Evolutionary conservation across 2,797 vertebrate species (phyloP), one percentile per base, ranked within the genome.

Genomic region (Cygnus olor): DNA sequence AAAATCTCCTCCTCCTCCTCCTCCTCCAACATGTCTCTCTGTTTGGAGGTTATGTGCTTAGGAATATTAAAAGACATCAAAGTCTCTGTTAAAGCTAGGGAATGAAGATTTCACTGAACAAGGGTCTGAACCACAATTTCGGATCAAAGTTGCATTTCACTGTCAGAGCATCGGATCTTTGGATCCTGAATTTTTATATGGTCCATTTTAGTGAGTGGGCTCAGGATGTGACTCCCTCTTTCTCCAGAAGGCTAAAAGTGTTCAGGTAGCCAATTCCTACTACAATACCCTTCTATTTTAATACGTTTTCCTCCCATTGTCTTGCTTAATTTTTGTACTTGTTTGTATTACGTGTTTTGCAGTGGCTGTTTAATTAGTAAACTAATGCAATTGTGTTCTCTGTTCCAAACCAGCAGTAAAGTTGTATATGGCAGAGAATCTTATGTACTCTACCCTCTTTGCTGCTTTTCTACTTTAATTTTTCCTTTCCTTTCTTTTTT

Each of bases 301-400:
- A 80, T 34, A 32, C 57, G 12, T 49, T 89, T 85, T 85, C 38
- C 25, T 81, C 4, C 2, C 10, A 34, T 84, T 56, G 1, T 63
- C 64, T 93, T 88, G 32, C 72, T 86, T 70, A 60, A 68, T 81
- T 95, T 94, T 72, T 80, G 45, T 53, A 90, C 11, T 83, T 83
- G 18, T 69, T 84, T 68, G 42, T 80, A 61, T 80, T 82, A 78
- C 77, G 58, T 85, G 54, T 63, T 63, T 96, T 96, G 51, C 36
- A 77, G 56, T 30, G 84, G 64, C 49, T 93, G 51, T 80, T 94
- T 94, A 94, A 97, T 96, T 96, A 97, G 82, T 21, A 93, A 96
- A 82, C 70, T 89, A 96, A 85, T 73, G 58, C 58, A 79, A 82
- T 76, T 88, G 18, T 36, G 1, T 74, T 86, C 90, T 68, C 69